A percentile compares a stretch with the other conserved stretches of the same genome.
These are phyloP conservation scores for Danio choprae DNA, from an alignment of 2,797 vertebrate genomes.

Conservation along the genomic window DNA sequence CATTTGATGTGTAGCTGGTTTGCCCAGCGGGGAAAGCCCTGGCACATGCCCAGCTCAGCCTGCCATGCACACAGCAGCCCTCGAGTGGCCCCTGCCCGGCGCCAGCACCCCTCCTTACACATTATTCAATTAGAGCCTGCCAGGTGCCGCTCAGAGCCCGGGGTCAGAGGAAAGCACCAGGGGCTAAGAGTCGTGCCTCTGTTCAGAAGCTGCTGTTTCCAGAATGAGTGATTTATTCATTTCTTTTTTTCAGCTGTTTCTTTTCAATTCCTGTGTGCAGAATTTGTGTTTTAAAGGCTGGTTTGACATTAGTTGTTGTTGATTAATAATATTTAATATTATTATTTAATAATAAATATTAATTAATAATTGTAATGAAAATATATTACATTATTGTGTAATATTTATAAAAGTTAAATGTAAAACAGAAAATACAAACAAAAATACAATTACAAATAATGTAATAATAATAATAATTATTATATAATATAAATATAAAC, in stretches of 20 bases:
- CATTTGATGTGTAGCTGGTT: conserved; percentile 46
- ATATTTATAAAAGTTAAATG: too few species aligned
- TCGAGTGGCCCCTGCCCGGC: conserved; percentile 38
- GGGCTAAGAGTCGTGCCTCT: conserved; percentile 8
- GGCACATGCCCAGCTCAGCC: conserved; percentile 51
- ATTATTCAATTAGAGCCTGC: conserved; percentile 64
- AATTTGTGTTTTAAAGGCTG: neutral
- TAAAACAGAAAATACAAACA: too few species aligned
- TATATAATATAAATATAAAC: too few species aligned
- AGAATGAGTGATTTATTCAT: neutral
- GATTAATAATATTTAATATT: neutral
- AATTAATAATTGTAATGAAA: neutral
- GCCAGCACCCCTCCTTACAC: conserved; percentile 54
- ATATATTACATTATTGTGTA: too few species aligned
- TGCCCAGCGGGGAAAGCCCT: conserved; percentile 56
- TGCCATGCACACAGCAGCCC: conserved; percentile 50
- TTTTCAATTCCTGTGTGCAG: neutral
- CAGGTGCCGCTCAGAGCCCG: conserved; percentile 57
- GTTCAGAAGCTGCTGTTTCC: conserved; percentile 6
- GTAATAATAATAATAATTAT: too few species aligned
- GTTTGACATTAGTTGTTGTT: neutral
- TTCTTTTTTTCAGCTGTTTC: neutral
- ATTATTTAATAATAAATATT: neutral
- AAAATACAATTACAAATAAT: too few species aligned
- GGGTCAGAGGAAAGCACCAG: conserved; percentile 17